Base-by-base conservation (phyloP, 2,113 vertebrate species). In the Phalacrocorax pelagicus region DNA sequence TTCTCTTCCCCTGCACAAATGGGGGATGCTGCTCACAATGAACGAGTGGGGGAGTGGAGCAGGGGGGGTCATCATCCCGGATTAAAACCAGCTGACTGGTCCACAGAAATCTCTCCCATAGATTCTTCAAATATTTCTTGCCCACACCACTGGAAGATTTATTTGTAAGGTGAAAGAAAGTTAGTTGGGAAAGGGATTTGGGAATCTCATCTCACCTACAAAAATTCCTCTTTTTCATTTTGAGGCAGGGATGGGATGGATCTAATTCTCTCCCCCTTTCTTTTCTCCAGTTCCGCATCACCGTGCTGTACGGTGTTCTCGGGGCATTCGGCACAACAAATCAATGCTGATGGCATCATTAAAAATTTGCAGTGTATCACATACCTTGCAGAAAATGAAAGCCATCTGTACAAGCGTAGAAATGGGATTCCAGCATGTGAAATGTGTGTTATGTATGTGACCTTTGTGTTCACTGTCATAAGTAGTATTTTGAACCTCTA, bases 61-160 rank as follows among this genome's bases (percentile, higher is more conserved):
- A 5, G 40, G 63, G 34, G 78, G 65, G 66, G 32, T 83, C 91
- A 58, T 65, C 88, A 58, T 65, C 88, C 81, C 30, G 30, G 66
- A 90, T 92, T 93, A 82, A 95, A 94, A 96, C 49, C 95, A 96
- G 70, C 94, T 93, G 91, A 86, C 30, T 77, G 92, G 65, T 71
- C 87, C 84, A 40, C 79, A 55, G 85, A 90, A 61, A 71, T 81
- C 82, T 90, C 66, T 84, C 78, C 83, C 92, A 15, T 73, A 67
- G 87, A 96, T 95, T 91, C 87, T 65, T 93, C 87, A 75, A 86
- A 95, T 96, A 95, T 80, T 95, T 95, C 85, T 88, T 69, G 75
- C 81, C 94, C 77, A 12, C 78, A 38, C 19, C n/a, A 4, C 12
- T 3, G 75, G 92, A 11, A 80, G 83, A 61, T 71, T 75, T 71